Base-by-base conservation (phyloP, 2,888 invertebrate genomes). In the Melanostoma mellinum region DNA sequence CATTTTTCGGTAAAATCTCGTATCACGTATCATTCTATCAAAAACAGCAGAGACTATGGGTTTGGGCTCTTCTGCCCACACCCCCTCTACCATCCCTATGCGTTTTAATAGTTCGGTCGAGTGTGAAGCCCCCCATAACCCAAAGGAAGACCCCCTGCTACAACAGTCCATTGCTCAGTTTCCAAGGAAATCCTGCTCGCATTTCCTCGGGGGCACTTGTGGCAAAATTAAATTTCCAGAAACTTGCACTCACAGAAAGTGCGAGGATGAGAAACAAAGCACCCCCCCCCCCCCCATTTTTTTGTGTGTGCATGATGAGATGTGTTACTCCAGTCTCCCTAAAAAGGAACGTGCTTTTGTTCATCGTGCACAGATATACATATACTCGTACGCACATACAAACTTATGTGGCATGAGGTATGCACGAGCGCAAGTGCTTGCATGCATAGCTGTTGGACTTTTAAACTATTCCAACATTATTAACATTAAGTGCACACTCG, bases 181-280 rank as follows among this genome's bases (percentile, higher is more conserved):
- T 32, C 67, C 44, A 9, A 72, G 78, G 72, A 78, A 72, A 78
- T 78, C 72, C 78, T 67, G 52, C 52, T 73, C 48, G 68, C 73
- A 73, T 73, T 65, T 73, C 73, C 79, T 63, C 50, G 6, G 69
- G 67, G 79, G 55, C 73, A 73, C 61, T 79, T 74, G 68, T 68
- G 79, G 56, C 60, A 53, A 74, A 74, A 79, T 73, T 74, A 74
- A 74, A 74, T 79, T 69, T 79, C 56, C 79, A 74, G 55, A 79
- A 68, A 79, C 74, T 79, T 60, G 58, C 55, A 56, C 60, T 53
- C 53, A 60, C 46, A 20, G 1, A 8, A 32, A 8, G 8, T 50
- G 48, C 6, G 32, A 8, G 9, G 6, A 50, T 6, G 8, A 1
- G 36, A 58, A 10, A 40, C 48, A 35, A 9, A 35, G 10, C 4